Evolutionary conservation across 2,113 vertebrate genomes (phyloP).

Genomic region (Noturus placidus): DNA sequence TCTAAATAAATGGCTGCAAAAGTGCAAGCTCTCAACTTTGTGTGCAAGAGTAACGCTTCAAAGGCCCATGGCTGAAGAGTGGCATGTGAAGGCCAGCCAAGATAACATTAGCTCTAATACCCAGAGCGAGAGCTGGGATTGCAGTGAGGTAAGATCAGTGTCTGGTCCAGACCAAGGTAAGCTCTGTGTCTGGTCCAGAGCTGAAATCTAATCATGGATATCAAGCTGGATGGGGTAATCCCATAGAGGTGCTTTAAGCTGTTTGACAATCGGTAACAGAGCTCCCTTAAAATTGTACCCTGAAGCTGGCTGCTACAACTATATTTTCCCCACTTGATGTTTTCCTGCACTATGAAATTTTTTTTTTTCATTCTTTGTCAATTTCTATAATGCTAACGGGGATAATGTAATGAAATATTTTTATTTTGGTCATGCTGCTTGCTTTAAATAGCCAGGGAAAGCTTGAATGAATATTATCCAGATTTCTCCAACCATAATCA

Average conservation of each 20-base stretch:
- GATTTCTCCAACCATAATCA: background rate
- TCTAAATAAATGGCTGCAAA: constrained; percentile 44
- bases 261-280: constrained; percentile 67
- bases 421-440: background rate
- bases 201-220: constrained; percentile 70
- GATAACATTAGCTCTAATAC: constrained; percentile 73
- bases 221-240: constrained; percentile 64
- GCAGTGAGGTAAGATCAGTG: constrained; percentile 63
- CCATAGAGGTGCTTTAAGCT: constrained; percentile 67
- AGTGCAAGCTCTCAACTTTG: constrained; percentile 49
- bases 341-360: background rate
- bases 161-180: constrained; percentile 63
- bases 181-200: constrained; percentile 64
- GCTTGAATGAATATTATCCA: constrained; percentile 16
- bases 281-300: constrained; percentile 39
- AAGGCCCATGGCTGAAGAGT: constrained; percentile 57
- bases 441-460: background rate
- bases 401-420: constrained; percentile 5
- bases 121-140: constrained; percentile 56
- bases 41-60: constrained; percentile 57
- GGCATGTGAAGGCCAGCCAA: constrained; percentile 45
- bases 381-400: background rate
- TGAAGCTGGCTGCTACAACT: background rate
- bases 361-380: background rate
- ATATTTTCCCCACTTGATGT: no score